phyloP scores from a whole-genome alignment of 2,888 invertebrate species.

The Leptinotarsa tumamoca region DNA sequence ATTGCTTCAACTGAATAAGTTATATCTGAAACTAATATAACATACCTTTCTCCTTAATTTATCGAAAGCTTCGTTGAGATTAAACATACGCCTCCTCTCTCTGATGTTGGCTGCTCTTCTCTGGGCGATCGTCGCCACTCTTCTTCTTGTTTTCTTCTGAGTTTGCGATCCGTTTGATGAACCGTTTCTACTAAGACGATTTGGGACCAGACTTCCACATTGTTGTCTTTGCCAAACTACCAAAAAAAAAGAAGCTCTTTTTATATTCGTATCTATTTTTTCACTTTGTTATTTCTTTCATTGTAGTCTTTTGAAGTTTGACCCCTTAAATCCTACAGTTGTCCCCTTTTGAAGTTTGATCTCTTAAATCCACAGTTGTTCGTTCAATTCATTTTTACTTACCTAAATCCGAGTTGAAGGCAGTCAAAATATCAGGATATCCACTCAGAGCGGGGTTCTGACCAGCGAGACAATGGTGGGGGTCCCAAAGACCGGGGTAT shows the following conservation, averaged over 20 bases:
- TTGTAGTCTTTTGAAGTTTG: too few species aligned
- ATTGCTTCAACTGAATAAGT: neutral
- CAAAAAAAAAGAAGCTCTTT: neutral
- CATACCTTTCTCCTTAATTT: conserved; percentile 85
- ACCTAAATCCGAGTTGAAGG: conserved; percentile 77
- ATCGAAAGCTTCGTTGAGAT: conserved; percentile 95
- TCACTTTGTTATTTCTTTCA: too few species aligned
- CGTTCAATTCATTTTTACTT: conserved; percentile 43
- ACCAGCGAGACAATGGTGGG: conserved; percentile 68
- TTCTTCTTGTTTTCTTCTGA: conserved; percentile 84
- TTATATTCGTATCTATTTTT: too few species aligned
- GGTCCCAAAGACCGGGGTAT: conserved; percentile 75
- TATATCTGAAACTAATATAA: too few species aligned
- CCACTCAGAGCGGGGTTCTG: conserved; percentile 73
- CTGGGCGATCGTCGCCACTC: conserved; percentile 92
- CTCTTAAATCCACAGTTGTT: too few species aligned
- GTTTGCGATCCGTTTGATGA: conserved; percentile 62
- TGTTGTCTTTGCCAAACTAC: conserved; percentile 71
- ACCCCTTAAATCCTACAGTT: too few species aligned
- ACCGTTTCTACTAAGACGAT: conserved; percentile 57
- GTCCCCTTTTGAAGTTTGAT: too few species aligned
- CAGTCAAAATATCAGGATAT: conserved; percentile 77
- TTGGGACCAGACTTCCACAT: conserved; percentile 67
- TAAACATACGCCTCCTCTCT: conserved; percentile 94
- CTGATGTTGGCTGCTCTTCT: conserved; percentile 92